Evolutionary conservation across 2,797 vertebrate genomes (phyloP).

Genomic region (Tokudaia tokunoshimensis): DNA sequence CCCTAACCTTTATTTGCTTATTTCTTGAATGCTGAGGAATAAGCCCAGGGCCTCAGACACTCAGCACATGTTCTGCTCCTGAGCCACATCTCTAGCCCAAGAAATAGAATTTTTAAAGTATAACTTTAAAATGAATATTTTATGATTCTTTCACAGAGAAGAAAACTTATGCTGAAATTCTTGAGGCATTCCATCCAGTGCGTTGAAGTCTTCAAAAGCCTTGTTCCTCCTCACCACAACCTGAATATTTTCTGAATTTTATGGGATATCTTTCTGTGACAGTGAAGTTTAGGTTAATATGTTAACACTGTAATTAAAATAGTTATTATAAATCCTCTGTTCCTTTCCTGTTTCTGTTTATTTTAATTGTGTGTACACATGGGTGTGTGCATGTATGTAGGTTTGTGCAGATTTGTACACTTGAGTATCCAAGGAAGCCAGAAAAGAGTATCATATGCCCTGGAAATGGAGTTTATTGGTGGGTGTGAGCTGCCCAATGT

Average conservation of each 20-base stretch:
- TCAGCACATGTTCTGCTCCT: not conserved
- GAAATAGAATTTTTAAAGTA: constrained; percentile 49
- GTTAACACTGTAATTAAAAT: constrained; percentile 78
- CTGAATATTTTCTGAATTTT: constrained; percentile 60
- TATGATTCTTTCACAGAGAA: constrained; percentile 88
- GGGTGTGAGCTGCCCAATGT: not conserved
- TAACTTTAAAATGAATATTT: constrained; percentile 46
- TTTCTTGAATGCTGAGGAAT: not conserved
- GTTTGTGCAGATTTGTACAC: not conserved
- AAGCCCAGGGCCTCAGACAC: not conserved
- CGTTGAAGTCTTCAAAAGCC: constrained; percentile 87
- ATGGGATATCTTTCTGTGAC: constrained; percentile 39
- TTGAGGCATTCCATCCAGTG: constrained; percentile 92
- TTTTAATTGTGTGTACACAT: not conserved
- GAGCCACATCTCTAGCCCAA: not conserved
- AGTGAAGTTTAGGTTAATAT: constrained; percentile 51
- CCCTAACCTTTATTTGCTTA: not conserved
- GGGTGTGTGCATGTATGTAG: not conserved
- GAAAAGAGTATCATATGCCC: not conserved
- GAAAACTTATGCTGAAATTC: constrained; percentile 91
- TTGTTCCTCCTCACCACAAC: not conserved
- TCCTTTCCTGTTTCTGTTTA: not conserved
- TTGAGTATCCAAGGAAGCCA: not conserved
- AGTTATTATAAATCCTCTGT: constrained; percentile 26
- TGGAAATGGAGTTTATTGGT: not conserved